phyloP scores from a whole-genome alignment of 2,797 vertebrate genomes.

The Alectoris magna region DNA sequence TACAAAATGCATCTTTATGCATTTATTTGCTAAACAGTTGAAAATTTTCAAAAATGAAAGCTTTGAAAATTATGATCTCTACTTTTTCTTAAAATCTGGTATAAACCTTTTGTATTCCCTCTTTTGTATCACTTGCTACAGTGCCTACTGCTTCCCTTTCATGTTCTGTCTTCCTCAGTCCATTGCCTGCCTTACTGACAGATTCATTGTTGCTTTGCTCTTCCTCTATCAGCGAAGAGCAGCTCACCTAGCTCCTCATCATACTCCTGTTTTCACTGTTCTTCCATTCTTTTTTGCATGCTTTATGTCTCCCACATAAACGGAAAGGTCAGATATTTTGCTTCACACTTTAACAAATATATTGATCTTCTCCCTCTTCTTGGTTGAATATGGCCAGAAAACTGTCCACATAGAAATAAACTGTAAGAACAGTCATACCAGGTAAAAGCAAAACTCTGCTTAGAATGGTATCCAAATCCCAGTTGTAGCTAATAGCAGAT shows the following conservation, averaged over 20 bases:
- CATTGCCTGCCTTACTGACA: not conserved
- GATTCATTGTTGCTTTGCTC: not conserved
- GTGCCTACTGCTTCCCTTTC: not conserved
- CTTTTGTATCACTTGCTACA: not conserved
- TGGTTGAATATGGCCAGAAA: not conserved
- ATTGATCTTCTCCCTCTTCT: not conserved
- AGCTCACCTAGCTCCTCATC: not conserved
- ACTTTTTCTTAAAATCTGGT: not conserved
- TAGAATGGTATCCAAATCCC: not conserved
- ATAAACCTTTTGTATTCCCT: not conserved
- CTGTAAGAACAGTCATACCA: not conserved
- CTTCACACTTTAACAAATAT: not conserved
- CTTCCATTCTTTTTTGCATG: not conserved
- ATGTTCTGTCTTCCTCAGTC: not conserved
- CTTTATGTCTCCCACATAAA: not conserved
- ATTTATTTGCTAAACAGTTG: not conserved
- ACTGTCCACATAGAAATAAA: not conserved
- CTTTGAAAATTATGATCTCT: not conserved
- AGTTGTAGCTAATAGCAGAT: not conserved
- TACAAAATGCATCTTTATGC: not conserved
- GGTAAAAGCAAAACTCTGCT: not conserved
- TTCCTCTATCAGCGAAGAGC: not conserved
- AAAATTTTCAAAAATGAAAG: not conserved
- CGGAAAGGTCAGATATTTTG: not conserved
- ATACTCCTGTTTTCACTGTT: not conserved